phyloP scores from a whole-genome alignment of 2,113 vertebrate genomes.

The Trematocara unimaculatum region DNA sequence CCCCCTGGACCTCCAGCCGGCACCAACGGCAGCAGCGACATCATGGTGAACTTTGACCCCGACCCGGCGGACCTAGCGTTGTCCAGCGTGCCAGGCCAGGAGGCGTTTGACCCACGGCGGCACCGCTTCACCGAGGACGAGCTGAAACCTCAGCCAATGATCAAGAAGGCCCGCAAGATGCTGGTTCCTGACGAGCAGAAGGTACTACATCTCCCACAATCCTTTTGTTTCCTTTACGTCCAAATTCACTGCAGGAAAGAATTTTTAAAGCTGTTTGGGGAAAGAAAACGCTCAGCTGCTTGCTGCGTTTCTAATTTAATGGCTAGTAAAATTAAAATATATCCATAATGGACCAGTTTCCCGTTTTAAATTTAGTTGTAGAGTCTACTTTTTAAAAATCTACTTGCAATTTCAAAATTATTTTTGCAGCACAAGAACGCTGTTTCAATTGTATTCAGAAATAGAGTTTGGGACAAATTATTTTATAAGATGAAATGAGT shows the following conservation, averaged over 20 bases:
- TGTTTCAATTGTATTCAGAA: neutral
- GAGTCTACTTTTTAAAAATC: neutral
- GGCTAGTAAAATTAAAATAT: neutral
- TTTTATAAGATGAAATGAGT: neutral
- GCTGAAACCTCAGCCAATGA: slow-evolving; percentile 81
- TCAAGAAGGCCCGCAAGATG: slow-evolving; percentile 90
- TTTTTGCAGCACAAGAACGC: neutral
- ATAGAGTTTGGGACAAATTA: neutral
- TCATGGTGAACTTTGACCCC: slow-evolving; percentile 88
- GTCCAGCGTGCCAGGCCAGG: slow-evolving; percentile 87
- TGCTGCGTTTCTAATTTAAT: neutral
- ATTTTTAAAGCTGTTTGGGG: neutral
- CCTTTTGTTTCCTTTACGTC: neutral
- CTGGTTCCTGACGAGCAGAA: slow-evolving; percentile 87
- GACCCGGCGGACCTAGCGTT: slow-evolving; percentile 86
- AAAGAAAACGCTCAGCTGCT: rapidly evolving
- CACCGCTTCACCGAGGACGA: slow-evolving; percentile 86
- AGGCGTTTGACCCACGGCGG: slow-evolving; percentile 86
- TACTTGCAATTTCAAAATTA: rapidly evolving
- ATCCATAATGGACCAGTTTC: neutral
- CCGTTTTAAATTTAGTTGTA: rapidly evolving
- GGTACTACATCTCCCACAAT: slow-evolving; percentile 70
- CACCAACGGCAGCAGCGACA: slow-evolving; percentile 63
- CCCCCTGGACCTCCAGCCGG: slow-evolving; percentile 23
- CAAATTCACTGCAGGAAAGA: rapidly evolving